Evolutionary conservation across 2,888 invertebrate species (phyloP).

Genomic region (Eilema griseolum): DNA sequence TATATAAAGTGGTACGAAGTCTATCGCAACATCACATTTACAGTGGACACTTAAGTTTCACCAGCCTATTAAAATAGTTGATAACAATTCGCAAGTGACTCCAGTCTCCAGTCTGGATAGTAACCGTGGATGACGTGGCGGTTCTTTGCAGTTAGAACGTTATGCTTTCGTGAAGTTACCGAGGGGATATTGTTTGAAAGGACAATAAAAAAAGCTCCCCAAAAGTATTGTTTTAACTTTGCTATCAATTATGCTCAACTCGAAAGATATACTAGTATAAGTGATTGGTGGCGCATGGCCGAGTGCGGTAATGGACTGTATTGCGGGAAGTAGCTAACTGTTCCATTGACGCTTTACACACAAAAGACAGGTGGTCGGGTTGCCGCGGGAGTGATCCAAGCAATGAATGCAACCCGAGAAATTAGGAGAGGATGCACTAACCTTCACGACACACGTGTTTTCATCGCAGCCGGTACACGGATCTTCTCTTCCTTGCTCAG

Average conservation of each 20-base stretch:
- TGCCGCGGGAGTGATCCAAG: too few species aligned
- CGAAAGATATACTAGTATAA: not conserved
- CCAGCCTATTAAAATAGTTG: conserved; percentile 43
- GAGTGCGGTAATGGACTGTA: too few species aligned
- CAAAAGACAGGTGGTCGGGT: too few species aligned
- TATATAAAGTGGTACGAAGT: not conserved
- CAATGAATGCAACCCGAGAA: too few species aligned
- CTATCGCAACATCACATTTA: not conserved
- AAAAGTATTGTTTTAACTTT: not conserved
- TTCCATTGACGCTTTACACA: too few species aligned
- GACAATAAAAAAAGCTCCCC: not conserved
- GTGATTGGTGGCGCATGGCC: too few species aligned
- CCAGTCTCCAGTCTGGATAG: not conserved
- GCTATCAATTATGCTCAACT: conserved; percentile 7
- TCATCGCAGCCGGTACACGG: too few species aligned
- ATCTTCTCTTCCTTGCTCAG: too few species aligned
- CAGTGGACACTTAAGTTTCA: conserved; percentile 25
- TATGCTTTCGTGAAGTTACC: conserved; percentile 25
- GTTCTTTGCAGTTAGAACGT: conserved; percentile 34
- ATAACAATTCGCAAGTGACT: conserved; percentile 43
- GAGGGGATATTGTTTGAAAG: not conserved
- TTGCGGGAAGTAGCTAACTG: too few species aligned
- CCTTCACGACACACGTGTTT: too few species aligned
- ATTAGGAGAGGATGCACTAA: too few species aligned
- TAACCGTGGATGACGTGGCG: conserved; percentile 13